Evolutionary conservation across 2,113 vertebrate genomes (phyloP), one percentile per base, ranked within the genome.

Genomic region (Oreochromis niloticus): DNA sequence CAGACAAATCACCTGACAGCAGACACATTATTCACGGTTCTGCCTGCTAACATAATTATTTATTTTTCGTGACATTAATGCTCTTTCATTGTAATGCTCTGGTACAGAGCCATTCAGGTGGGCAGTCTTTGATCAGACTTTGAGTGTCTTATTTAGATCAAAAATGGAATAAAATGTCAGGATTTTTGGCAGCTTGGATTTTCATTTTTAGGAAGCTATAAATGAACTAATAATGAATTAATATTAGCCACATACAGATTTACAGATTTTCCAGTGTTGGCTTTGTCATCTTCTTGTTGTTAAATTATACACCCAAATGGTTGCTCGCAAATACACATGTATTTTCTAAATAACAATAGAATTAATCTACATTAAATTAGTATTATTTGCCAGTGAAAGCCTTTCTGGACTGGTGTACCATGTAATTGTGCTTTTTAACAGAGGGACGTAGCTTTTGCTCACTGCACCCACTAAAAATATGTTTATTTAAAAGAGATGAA

Each of bases 41-140:
- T 85, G 22, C 27, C 24, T 81, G 30, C 68, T 84, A 27, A 54
- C 80, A 87, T 87, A 52, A 27, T 84, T 86, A 83, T 85, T 75
- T 82, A 55, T 88, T 91, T 68, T 86, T 46, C 85, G 54, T 24
- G 43, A 81, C 54, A 75, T 83, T 83, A 55, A 36, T 66, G 79
- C 78, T 43, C 43, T 46, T 57, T n/a, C 36, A 19, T 43, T 68
- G 73, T 71, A 34, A 41, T 81, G 82, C 61, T 85, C 71, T 86
- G 30, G 85, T 86, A 83, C 86, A 75, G 71, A 83, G 52, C 81
- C 46, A 41, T 82, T 68, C 52, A 83, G 56, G 83, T 34, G 16
- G 85, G 36, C 43, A 71, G 78, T 32, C 80, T 92, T 88, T 90
- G 63, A 89, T 90, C 54, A 86, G 34, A 86, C 92, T 89, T 86